Evolutionary conservation across 2,797 vertebrate genomes (phyloP), one percentile per base, ranked within the genome.

Genomic region (Myotis vivesi): DNA sequence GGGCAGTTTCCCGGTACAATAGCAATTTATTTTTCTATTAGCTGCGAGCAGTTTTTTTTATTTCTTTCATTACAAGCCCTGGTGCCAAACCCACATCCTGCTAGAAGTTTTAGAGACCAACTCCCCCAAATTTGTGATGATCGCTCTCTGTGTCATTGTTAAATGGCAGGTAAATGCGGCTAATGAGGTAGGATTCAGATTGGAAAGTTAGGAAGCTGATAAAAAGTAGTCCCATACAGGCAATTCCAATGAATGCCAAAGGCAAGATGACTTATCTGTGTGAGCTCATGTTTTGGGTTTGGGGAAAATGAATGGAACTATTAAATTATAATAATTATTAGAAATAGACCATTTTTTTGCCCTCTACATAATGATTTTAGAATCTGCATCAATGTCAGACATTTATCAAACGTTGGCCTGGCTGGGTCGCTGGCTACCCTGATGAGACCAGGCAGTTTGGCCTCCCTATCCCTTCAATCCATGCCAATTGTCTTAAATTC

Each of bases 1-100:
- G 75, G 75, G 89, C 79, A 81, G 41, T 87, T 97, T 92, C 33
- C 69, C 83, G 1, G 0, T 66, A 72, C 30, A 97, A 87, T 87
- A 76, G 77, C 86, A 93, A 95, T 86, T 89, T 95, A n/a, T 82
- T 94, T 82, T 95, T 91, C 87, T 5, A 81, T 97, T 96, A 93
- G 36, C 71, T 38, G 79, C 16, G 53, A 93, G 89, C 59, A 41
- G 20, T 44, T 83, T 41, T 23, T 20, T n/a, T 5, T 73, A 17
- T 46, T 20, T 87, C 79, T 96, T 89, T 92, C 64, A 73, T 91
- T 82, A 23, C 36, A 87, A 94, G 57, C 73, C 38, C 12, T 15
- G 9, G 49, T 86, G 59, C 59, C 72, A 92, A 93, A 36, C 68
- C 23, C 72, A 82, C 23, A 80, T 76, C n/a, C 16, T 76, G 59